A percentile compares a stretch with the other conserved stretches of the same genome.
Evolutionary conservation across 2,888 invertebrate species (phyloP).

Genomic region (Acheta domesticus): DNA sequence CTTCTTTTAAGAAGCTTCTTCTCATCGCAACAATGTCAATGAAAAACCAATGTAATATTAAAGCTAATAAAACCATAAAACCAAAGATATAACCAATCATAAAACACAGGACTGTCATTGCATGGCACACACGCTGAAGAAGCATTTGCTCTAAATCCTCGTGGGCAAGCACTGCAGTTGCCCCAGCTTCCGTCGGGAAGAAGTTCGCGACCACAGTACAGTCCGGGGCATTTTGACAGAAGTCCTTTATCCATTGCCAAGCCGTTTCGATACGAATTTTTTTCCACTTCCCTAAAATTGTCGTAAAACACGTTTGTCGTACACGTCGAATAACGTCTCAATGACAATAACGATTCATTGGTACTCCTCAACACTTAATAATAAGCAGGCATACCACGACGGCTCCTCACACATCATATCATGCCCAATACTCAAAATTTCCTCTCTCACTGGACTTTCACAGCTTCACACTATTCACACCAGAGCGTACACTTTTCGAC

Average conservation of each 20-base stretch:
- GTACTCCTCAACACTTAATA: too few species aligned
- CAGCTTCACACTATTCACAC: too few species aligned
- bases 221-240: slow-evolving; percentile 63
- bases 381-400: too few species aligned
- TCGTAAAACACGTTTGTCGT: too few species aligned
- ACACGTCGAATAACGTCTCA: too few species aligned
- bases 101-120: slow-evolving; percentile 68
- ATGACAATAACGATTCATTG: too few species aligned
- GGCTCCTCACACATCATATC: too few species aligned
- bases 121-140: slow-evolving; percentile 76
- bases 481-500: too few species aligned
- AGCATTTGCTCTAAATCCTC: slow-evolving; percentile 72
- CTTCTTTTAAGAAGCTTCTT: slow-evolving; percentile 68
- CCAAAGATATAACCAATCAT: slow-evolving; percentile 93
- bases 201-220: slow-evolving; percentile 75
- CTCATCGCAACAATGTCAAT: slow-evolving; percentile 75
- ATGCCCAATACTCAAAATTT: too few species aligned
- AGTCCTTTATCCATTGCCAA: neutral
- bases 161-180: slow-evolving; percentile 81
- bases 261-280: too few species aligned
- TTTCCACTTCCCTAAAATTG: too few species aligned
- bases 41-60: slow-evolving; percentile 88
- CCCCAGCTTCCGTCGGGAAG: slow-evolving; percentile 67
- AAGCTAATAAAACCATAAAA: slow-evolving; percentile 85
- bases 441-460: too few species aligned